Evolutionary conservation across 2,797 vertebrate species (phyloP).

Genomic region (Helarctos malayanus): DNA sequence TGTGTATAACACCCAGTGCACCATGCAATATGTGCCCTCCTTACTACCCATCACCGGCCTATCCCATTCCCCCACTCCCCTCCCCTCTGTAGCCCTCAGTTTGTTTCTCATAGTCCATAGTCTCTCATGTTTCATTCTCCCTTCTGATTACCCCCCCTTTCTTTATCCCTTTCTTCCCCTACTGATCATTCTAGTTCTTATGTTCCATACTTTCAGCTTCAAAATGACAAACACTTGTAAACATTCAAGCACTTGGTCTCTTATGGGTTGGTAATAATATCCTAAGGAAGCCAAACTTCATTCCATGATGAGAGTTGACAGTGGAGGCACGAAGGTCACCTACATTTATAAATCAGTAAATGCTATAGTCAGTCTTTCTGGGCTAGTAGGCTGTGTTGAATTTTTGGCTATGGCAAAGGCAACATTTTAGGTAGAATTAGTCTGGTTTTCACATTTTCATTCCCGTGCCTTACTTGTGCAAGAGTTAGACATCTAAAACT

Average conservation of each 20-base stretch:
- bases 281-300: background rate
- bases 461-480: background rate
- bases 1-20: too few species aligned
- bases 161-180: too few species aligned
- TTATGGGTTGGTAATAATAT: background rate
- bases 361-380: background rate
- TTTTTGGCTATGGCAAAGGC: background rate
- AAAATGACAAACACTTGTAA: background rate
- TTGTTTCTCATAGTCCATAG: too few species aligned
- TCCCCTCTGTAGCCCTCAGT: too few species aligned
- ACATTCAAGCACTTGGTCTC: background rate
- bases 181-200: too few species aligned
- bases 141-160: too few species aligned
- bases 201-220: background rate
- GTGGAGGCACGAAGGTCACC: background rate
- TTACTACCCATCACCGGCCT: too few species aligned
- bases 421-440: background rate
- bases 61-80: too few species aligned
- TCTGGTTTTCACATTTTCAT: background rate
- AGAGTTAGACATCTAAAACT: background rate
- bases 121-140: too few species aligned
- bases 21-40: too few species aligned
- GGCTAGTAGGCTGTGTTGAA: background rate
- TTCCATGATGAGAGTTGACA: background rate
- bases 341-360: background rate